phyloP scores from a whole-genome alignment of 2,113 vertebrate genomes.

The Sylvilagus bachmani region DNA sequence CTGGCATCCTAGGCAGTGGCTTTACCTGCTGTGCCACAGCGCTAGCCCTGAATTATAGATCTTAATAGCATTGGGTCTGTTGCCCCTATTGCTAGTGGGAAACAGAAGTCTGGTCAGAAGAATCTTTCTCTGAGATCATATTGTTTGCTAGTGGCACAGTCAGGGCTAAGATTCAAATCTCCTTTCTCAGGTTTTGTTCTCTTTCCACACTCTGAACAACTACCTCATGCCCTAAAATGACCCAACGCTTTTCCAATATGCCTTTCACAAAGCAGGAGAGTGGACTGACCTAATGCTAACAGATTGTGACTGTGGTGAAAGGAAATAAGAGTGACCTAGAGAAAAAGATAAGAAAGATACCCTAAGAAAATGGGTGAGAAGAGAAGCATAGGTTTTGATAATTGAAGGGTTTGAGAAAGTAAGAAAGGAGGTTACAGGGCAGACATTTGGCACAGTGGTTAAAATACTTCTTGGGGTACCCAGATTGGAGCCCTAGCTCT shows the following conservation, averaged over 20 bases:
- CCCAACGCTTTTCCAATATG: background rate
- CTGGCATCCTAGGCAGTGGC: no score
- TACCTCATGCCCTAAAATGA: background rate
- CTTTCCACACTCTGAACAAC: background rate
- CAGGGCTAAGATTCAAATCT: background rate
- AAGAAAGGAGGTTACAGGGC: background rate
- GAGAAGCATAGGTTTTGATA: background rate
- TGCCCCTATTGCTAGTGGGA: background rate
- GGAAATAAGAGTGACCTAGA: background rate
- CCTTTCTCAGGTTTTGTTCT: background rate
- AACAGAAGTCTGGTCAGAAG: background rate
- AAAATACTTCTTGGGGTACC: no score
- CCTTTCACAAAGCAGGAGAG: background rate
- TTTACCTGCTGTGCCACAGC: no score
- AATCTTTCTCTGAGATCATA: background rate
- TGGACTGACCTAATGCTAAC: background rate
- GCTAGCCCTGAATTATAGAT: background rate
- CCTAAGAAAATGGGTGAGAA: background rate
- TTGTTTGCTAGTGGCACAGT: background rate
- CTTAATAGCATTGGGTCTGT: background rate
- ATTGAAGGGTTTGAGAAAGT: background rate
- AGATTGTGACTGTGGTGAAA: background rate
- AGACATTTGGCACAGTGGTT: no score
- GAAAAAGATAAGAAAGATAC: background rate
- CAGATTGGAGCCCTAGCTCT: no score